Evolutionary conservation across 2,888 invertebrate species (phyloP), one percentile per base, ranked within the genome.

Genomic region (Cybosia mesomella): DNA sequence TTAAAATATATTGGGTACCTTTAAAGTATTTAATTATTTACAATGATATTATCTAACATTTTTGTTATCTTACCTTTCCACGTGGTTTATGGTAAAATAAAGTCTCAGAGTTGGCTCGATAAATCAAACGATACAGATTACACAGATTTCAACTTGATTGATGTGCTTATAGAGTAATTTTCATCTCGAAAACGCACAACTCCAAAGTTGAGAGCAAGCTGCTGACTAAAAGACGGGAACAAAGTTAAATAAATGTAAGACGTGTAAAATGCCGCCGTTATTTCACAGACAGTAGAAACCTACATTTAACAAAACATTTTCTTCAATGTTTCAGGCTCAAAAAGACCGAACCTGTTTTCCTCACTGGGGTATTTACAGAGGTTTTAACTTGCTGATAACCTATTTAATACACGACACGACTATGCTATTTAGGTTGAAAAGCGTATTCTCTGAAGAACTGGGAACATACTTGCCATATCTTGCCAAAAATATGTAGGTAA

Each of bases 251-350:
- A 64, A 64, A 64, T 22, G 54, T 22, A 18, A 36, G 59, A 63
- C 43, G 60, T 57, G 39, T n/a, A 18, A 49, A 39, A 22, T 32
- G 13, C 49, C 24, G 18, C 9, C 10, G 32, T 32, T 28, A 61
- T 61, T 61, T 61, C 4, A 49, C 15, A 36, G 36, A 34, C 34
- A n/a, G 49, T 49, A 49, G 32, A 34, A n/a, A n/a, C n/a, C n/a
- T 34, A 22, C 36, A 9, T 43, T 54, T 36, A 54, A 55, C 54
- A 60, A 66, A 60, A 55, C 24, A 18, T 66, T 59, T 59, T 66
- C 18, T 55, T 43, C 15, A 66, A 66, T 57, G 57, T 66, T 66
- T 66, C 15, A 28, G 28, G 21, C 59, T 43, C 22, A 65, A 67
- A 67, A 49, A 28, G 43, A 8, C 21, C 57, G 15, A n/a, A 58